Evolutionary conservation across 2,888 invertebrate species (phyloP).

Genomic region (Ennomos fuscantarius): DNA sequence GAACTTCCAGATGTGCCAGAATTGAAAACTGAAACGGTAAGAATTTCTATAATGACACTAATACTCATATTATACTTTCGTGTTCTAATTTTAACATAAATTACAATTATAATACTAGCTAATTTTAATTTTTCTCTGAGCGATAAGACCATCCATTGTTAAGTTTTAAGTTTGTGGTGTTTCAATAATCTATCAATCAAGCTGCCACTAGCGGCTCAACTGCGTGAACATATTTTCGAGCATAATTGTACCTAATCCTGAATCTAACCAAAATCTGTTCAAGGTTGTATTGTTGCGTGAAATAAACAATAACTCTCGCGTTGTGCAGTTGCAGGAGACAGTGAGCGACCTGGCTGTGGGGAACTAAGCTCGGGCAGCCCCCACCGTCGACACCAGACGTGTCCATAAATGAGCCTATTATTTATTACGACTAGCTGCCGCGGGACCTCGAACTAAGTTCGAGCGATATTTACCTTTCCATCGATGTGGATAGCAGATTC

Average conservation of each 20-base stretch:
- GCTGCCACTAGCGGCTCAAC: no score
- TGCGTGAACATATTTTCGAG: no score
- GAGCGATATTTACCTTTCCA: conserved; percentile 65
- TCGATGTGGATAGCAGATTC: conserved; percentile 73
- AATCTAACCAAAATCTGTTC: no score
- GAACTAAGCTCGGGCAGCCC: conserved; percentile 54
- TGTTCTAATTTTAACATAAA: no score
- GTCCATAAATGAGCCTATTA: conserved; percentile 75
- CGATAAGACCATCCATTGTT: background rate
- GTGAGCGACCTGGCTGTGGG: conserved; percentile 65
- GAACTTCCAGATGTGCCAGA: conserved; percentile 76
- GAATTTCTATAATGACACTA: background rate
- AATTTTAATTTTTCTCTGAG: no score
- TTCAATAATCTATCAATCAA: background rate
- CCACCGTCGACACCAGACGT: conserved; percentile 52
- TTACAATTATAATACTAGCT: no score
- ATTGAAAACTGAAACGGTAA: conserved; percentile 73
- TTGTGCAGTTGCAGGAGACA: conserved; percentile 59
- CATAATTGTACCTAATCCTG: no score
- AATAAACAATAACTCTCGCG: no score
- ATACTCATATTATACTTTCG: no score
- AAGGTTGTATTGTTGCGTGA: no score
- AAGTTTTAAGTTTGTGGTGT: conserved; percentile 8
- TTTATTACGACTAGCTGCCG: conserved; percentile 77
- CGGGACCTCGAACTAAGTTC: conserved; percentile 81